Evolutionary conservation across 2,113 vertebrate species (phyloP).

Genomic region (Paramormyrops kingsleyae): DNA sequence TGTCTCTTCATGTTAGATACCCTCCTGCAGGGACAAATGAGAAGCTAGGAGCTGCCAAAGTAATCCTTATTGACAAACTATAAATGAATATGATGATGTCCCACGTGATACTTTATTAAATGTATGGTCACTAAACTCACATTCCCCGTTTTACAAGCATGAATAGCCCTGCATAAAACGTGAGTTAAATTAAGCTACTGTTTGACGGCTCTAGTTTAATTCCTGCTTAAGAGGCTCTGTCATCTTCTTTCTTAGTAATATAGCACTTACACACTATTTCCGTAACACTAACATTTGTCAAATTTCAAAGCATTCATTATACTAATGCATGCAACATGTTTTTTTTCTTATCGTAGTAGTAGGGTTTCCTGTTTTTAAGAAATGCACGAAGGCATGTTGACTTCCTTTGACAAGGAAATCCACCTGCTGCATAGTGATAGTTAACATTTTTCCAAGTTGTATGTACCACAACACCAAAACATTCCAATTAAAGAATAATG

Average conservation of each 20-base stretch:
- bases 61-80: not conserved
- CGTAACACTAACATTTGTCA: conserved; percentile 21
- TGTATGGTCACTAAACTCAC: not conserved
- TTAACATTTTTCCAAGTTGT: conserved; percentile 27
- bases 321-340: not conserved
- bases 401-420: conserved; percentile 29
- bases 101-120: not conserved
- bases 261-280: not conserved
- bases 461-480: not conserved
- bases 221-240: not conserved
- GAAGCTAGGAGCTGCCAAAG: not conserved
- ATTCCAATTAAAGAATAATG: conserved; percentile 32
- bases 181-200: not conserved
- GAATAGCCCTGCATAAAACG: not conserved
- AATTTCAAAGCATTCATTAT: not conserved
- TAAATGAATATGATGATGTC: not conserved
- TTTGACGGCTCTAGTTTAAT: not conserved
- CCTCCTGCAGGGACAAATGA: not conserved
- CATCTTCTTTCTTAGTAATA: not conserved
- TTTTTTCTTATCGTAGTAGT: conserved; percentile 1
- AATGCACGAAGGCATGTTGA: conserved; percentile 24
- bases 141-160: not conserved
- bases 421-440: conserved; percentile 1
- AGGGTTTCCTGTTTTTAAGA: conserved; percentile 27
- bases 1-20: not conserved